Percentiles rank a stretch among this genome's conserved stretches.
Evolutionary conservation across 2,888 invertebrate genomes (phyloP).

Genomic region (Chrysina gloriosa): DNA sequence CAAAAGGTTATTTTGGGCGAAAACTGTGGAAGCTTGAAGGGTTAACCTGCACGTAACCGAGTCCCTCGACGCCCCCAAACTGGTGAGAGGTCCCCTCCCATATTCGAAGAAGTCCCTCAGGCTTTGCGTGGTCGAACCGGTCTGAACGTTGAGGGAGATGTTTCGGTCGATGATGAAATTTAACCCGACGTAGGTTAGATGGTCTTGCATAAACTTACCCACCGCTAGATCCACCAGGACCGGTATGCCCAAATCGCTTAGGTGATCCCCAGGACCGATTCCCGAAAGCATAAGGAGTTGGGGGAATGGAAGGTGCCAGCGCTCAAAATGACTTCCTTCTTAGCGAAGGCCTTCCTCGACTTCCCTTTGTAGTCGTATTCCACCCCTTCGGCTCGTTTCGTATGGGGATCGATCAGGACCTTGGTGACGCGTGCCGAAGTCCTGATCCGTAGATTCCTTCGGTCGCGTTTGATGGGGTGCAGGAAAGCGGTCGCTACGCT

Average conservation of each 20-base stretch:
- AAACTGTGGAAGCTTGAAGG: neutral
- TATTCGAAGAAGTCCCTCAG: constrained; percentile 61
- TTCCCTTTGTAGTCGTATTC: constrained; percentile 57
- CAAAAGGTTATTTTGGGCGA: too few species aligned
- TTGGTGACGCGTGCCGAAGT: constrained; percentile 69
- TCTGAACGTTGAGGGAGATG: constrained; percentile 47
- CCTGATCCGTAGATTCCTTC: constrained; percentile 71
- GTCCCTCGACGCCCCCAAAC: constrained; percentile 72
- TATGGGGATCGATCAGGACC: constrained; percentile 67
- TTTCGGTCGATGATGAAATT: constrained; percentile 68
- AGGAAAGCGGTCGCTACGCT: constrained; percentile 73
- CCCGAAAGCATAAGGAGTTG: constrained; percentile 79
- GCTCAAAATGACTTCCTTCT: constrained; percentile 70
- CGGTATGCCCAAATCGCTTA: constrained; percentile 70
- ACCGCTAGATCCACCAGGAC: constrained; percentile 74
- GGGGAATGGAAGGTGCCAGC: constrained; percentile 83
- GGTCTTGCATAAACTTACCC: constrained; percentile 76
- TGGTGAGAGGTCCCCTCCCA: constrained; percentile 68
- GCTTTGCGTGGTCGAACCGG: constrained; percentile 52
- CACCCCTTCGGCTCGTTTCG: constrained; percentile 66
- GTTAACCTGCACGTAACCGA: constrained; percentile 66
- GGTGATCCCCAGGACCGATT: constrained; percentile 72
- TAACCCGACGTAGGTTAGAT: constrained; percentile 72
- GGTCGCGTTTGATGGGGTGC: constrained; percentile 65
- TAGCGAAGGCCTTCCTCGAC: constrained; percentile 58